phyloP scores from a whole-genome alignment of 2,113 vertebrate species.

The Callaeas wilsoni region DNA sequence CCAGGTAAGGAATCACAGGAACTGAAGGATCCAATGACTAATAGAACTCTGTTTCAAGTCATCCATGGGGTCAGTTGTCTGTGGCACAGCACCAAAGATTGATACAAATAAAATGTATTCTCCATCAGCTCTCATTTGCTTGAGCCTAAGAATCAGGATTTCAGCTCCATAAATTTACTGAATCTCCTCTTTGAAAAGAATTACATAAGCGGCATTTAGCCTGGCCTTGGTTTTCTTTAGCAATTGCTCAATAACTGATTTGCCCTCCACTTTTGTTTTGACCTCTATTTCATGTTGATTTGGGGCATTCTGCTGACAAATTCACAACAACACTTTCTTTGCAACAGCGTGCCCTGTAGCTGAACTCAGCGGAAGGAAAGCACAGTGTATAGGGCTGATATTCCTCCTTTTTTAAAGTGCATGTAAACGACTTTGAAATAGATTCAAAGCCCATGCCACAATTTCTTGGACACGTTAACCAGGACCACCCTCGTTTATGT shows the following conservation, averaged over 20 bases:
- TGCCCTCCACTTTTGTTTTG: not conserved
- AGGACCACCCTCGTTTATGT: not conserved
- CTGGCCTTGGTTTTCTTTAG: not conserved
- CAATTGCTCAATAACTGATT: not conserved
- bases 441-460: not conserved
- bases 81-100: not conserved
- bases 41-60: not conserved
- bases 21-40: not conserved
- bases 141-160: not conserved
- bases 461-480: not conserved
- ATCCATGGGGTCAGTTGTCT: not conserved
- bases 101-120: not conserved
- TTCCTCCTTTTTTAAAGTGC: not conserved
- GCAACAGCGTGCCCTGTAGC: not conserved
- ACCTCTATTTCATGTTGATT: not conserved
- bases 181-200: not conserved
- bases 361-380: not conserved
- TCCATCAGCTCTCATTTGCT: not conserved
- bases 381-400: not conserved
- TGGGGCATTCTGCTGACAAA: not conserved
- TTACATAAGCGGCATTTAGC: conserved; percentile 8
- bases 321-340: not conserved
- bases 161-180: not conserved
- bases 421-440: not conserved
- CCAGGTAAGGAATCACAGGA: not conserved